Evolutionary conservation across 2,113 vertebrate genomes (phyloP).

Genomic region (Carassius auratus): DNA sequence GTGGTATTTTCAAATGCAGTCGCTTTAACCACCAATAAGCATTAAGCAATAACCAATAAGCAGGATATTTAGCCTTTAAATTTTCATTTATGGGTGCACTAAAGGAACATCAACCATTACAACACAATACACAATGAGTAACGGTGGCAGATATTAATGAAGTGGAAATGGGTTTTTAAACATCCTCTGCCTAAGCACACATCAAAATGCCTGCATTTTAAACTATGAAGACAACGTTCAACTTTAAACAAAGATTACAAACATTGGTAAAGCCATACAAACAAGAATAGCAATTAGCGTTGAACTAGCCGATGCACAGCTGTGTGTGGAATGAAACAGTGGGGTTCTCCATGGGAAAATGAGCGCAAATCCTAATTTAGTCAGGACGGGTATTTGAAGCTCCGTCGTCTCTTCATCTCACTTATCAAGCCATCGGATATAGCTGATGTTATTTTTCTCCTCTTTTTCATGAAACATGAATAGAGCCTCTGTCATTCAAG

Average conservation of each 20-base stretch:
- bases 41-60: too few species aligned
- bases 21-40: too few species aligned
- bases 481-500: constrained; percentile 68
- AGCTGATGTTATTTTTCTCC: constrained; percentile 74
- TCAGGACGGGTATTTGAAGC: constrained; percentile 43
- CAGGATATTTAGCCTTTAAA: not conserved
- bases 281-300: not conserved
- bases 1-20: too few species aligned
- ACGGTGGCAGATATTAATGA: not conserved
- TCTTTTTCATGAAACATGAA: constrained; percentile 74
- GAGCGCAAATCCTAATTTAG: constrained; percentile 47
- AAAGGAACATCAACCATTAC: not conserved
- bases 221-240: not conserved
- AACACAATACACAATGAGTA: not conserved
- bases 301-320: not conserved
- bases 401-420: constrained; percentile 30
- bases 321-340: constrained; percentile 35
- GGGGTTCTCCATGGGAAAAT: constrained; percentile 38
- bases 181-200: not conserved
- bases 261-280: constrained; percentile 1
- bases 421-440: constrained; percentile 68
- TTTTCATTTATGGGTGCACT: not conserved
- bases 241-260: not conserved
- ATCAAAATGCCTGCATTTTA: not conserved
- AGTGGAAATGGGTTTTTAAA: not conserved